Conservation (phyloP, 2,113 vertebrate genomes). For the Bothrops jararaca region DNA sequence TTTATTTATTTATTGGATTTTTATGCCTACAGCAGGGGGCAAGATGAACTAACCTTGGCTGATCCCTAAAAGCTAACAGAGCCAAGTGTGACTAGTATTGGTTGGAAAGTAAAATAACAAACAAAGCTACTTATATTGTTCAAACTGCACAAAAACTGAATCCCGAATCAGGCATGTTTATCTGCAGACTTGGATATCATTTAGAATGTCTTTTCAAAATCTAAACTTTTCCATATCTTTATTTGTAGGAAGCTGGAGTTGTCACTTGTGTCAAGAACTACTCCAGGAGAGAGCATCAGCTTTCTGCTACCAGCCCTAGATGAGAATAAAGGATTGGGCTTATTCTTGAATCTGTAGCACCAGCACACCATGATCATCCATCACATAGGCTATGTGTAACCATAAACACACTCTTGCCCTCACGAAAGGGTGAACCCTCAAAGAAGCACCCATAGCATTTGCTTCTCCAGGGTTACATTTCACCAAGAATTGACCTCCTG, state of each 20-base stretch:
- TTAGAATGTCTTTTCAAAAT: not conserved
- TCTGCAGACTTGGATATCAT: not conserved
- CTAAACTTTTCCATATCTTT: conserved; percentile 36
- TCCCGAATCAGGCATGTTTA: not conserved
- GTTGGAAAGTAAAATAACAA: not conserved
- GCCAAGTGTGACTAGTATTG: not conserved
- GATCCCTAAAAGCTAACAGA: not conserved
- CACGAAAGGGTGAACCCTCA: conserved; percentile 36
- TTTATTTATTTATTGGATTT: too few relatives aligned
- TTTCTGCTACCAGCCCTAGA: conserved; percentile 77
- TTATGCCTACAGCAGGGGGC: not conserved
- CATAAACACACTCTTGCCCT: conserved; percentile 32
- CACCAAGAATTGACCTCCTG: conserved; percentile 42
- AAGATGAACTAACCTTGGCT: not conserved
- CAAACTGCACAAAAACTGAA: not conserved
- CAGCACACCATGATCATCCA: conserved; percentile 52
- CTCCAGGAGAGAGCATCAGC: conserved; percentile 94
- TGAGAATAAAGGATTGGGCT: conserved; percentile 48
- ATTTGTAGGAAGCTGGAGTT: conserved; percentile 94
- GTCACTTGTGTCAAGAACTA: conserved; percentile 92
- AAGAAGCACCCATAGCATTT: conserved; percentile 46
- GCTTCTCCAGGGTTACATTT: conserved; percentile 10
- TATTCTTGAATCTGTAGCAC: conserved; percentile 56
- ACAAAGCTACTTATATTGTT: not conserved
- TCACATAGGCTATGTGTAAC: conserved; percentile 50